Evolutionary conservation across 2,113 vertebrate genomes (phyloP).

Genomic region (Morone chrysops): DNA sequence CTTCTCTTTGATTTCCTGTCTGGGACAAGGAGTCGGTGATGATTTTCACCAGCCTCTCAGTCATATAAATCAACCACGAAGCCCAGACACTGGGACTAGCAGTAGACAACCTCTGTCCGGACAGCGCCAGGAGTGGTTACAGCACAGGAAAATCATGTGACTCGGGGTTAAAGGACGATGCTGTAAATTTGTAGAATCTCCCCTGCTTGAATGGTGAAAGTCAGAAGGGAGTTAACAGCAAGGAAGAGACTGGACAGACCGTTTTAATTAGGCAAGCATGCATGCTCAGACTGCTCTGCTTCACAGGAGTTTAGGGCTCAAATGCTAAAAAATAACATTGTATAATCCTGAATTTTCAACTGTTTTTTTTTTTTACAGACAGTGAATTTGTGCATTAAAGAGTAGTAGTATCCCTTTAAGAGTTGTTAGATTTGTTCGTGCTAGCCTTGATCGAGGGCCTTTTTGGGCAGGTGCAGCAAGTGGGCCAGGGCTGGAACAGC

Average conservation of each 20-base stretch:
- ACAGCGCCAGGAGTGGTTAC: slow-evolving; percentile 79
- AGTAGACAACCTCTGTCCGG: slow-evolving; percentile 59
- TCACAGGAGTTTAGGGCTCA: not conserved
- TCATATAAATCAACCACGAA: slow-evolving; percentile 73
- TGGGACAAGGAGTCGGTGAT: slow-evolving; percentile 66
- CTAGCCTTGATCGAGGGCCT: slow-evolving; percentile 47
- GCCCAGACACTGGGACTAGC: slow-evolving; percentile 50
- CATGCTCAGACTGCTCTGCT: not conserved
- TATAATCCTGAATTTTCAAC: not conserved
- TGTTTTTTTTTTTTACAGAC: not conserved
- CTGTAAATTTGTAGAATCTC: slow-evolving; percentile 82
- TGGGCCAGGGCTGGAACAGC: slow-evolving; percentile 79
- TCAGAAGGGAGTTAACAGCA: slow-evolving; percentile 60
- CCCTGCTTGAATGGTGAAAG: slow-evolving; percentile 71
- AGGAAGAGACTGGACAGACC: not conserved
- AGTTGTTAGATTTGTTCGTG: slow-evolving; percentile 28
- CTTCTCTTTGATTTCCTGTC: slow-evolving; percentile 76
- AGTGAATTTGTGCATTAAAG: not conserved
- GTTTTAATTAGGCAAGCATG: not conserved
- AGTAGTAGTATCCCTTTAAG: slow-evolving; percentile 50
- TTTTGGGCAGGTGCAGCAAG: slow-evolving; percentile 72
- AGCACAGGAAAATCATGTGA: slow-evolving; percentile 75
- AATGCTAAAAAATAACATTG: slow-evolving; percentile 4
- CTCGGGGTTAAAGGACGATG: slow-evolving; percentile 81
- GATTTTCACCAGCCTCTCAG: slow-evolving; percentile 69